Percentiles rank a stretch among this genome's conserved stretches.
These are phyloP conservation scores for Stigmatopora argus DNA, from an alignment of 2,113 vertebrate genomes.

Conservation along the genomic window DNA sequence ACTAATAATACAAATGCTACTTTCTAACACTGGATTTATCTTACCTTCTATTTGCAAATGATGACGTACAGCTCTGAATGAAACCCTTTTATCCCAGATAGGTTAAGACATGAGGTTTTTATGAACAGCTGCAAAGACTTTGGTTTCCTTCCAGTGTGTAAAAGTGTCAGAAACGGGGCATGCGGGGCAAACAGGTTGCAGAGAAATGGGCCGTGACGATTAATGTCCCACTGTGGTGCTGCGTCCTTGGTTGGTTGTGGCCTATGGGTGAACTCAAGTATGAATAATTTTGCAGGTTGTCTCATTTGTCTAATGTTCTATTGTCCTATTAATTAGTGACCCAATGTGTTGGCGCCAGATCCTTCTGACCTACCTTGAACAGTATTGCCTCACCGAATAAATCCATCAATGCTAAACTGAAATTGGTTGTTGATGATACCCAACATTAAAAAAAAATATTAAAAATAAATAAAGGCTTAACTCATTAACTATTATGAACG, in stretches of 20 bases:
- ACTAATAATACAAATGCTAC: too few relatives aligned
- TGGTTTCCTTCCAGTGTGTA: conserved; percentile 24
- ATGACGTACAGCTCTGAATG: background rate
- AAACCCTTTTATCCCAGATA: background rate
- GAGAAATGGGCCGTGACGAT: conserved; percentile 52
- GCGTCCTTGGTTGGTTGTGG: conserved; percentile 46
- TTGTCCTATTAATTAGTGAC: background rate
- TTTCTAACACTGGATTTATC: background rate
- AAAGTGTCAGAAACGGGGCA: conserved; percentile 38
- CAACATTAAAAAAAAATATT: background rate
- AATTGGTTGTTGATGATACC: background rate
- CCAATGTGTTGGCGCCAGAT: background rate
- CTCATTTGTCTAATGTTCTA: background rate
- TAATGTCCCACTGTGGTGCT: conserved; percentile 49
- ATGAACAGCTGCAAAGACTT: conserved; percentile 30
- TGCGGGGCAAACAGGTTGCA: conserved; percentile 45
- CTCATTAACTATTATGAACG: too few relatives aligned
- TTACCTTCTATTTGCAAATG: background rate
- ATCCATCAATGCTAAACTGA: background rate
- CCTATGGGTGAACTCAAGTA: conserved; percentile 49
- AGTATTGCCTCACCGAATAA: background rate
- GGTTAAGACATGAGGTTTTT: conserved; percentile 7
- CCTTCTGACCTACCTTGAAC: background rate
- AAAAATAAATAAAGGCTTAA: conserved; percentile 11
- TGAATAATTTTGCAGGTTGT: background rate